Base-by-base conservation (phyloP, 1,140 invertebrate genomes). In the Lucilia cuprina region DNA sequence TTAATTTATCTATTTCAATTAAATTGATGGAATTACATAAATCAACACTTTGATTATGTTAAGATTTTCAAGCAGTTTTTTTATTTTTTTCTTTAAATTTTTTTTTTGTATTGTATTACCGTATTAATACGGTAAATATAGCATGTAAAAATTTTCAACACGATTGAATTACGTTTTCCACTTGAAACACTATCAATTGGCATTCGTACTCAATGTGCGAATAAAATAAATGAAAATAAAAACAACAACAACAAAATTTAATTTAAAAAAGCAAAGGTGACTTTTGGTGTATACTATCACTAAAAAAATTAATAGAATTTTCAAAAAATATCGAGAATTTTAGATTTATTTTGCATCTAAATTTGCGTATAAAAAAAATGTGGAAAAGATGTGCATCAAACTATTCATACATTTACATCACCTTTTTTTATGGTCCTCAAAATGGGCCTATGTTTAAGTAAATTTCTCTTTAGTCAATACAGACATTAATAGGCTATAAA, bases 111-210 rank as follows among this genome's bases (percentile, higher is more conserved):
- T 60, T 60, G 55, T n/a, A 14, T 17, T 60, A 70, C 65, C 25
- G 50, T n/a, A 80, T 60, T 0, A 60, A 60, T n/a, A 70, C 65
- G 21, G 49, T 10, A 80, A 49, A 49, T 49, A 80, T 2, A 25
- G 21, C 77, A 80, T 80, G 41, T 50, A 80, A 80, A 50, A 80
- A 80, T 80, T 80, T 80, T 80, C 77, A 80, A 49, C 77, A 80
- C 77, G 77, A 80, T 80, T 80, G 77, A 80, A 80, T 80, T 80
- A 80, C 77, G 21, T 80, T 80, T 80, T 80, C 77, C 77, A 80
- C 77, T 50, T 25, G 77, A 80, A 50, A 80, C 77, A 80, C 41
- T 49, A 50, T 80, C 77, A 80, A 80, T 80, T 80, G 77, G 77
- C 47, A 49, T 80, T 80, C 77, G 21, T 50, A 80, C 41, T 25